phyloP scores from a whole-genome alignment of 1,140 invertebrate genomes.

The Sinella curviseta region DNA sequence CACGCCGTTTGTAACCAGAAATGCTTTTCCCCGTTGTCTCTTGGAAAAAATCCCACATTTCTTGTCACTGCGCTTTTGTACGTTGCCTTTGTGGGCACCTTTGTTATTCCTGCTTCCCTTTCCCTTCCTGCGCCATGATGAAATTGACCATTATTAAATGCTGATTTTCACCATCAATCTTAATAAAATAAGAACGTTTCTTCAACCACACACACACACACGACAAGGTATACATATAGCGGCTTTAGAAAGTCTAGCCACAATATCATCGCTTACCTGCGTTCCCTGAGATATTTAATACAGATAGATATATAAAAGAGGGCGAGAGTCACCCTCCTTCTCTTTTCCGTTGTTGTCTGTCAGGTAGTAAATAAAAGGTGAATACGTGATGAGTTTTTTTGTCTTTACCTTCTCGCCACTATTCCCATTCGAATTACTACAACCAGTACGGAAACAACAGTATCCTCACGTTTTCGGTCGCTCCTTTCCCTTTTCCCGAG shows the following conservation, averaged over 20 bases:
- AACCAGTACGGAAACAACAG: neutral
- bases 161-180: conserved; percentile 5
- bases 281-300: no score
- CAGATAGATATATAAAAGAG: no score
- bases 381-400: neutral
- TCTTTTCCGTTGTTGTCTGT: neutral
- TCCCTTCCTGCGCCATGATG: neutral
- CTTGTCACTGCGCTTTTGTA: no score
- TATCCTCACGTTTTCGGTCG: neutral
- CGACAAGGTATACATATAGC: neutral
- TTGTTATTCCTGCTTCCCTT: no score
- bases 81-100: no score
- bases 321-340: neutral
- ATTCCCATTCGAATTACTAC: neutral
- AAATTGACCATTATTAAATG: conserved; percentile 9
- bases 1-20: no score
- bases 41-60: no score
- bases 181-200: neutral
- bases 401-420: neutral
- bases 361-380: neutral
- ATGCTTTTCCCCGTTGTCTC: no score
- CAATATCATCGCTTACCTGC: no score
- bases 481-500: neutral
- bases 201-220: neutral
- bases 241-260: no score